Conservation (phyloP, 2,113 vertebrate genomes). For the Cebus imitator region DNA sequence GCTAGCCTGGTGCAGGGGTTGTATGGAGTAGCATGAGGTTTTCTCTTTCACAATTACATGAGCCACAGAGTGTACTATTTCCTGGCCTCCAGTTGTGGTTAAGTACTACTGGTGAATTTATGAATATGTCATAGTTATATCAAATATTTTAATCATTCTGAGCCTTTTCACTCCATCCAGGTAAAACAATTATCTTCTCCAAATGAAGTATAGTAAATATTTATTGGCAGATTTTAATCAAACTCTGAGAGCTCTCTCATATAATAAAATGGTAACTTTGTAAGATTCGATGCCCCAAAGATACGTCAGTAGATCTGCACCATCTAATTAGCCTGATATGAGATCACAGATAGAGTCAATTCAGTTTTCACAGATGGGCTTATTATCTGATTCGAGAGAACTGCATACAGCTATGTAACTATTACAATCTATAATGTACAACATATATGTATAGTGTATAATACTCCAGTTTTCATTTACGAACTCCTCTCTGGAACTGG, state of each 20-base stretch:
- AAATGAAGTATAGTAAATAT: background rate
- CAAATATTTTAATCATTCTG: background rate
- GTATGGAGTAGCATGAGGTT: background rate
- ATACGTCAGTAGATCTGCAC: constrained; percentile 66
- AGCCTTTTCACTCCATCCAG: background rate
- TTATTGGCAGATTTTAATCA: constrained; percentile 9
- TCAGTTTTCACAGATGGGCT: constrained; percentile 50
- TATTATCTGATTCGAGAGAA: background rate
- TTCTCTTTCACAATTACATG: background rate
- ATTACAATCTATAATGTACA: background rate
- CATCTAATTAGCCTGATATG: constrained; percentile 59
- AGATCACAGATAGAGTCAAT: background rate
- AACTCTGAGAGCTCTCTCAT: background rate
- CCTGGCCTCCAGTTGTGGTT: no score
- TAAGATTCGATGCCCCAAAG: background rate
- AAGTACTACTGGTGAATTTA: background rate
- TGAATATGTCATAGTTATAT: background rate
- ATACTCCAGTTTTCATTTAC: background rate
- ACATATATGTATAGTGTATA: background rate
- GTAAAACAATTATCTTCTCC: background rate
- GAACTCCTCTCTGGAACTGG: background rate
- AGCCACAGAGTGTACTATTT: background rate
- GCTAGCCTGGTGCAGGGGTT: accelerated
- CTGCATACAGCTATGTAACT: background rate
- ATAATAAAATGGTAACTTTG: background rate